A percentile compares a stretch with the other conserved stretches of the same genome.
Conservation (phyloP, 1,140 invertebrate genomes). For the Hyles euphorbiae region DNA sequence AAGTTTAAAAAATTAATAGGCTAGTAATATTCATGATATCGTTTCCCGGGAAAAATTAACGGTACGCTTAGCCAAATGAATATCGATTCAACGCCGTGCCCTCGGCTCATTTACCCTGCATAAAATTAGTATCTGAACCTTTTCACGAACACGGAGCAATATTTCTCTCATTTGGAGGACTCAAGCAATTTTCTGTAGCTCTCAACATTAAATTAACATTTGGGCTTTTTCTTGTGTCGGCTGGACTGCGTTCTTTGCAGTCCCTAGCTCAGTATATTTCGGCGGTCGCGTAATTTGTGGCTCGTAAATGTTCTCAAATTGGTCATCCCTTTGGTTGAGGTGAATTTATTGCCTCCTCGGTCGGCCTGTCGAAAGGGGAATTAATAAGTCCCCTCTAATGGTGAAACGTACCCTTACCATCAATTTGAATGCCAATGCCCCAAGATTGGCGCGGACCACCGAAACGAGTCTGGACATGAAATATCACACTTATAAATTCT, state of each 20-base stretch:
- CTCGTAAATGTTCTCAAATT: conserved; percentile 76
- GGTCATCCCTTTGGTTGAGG: conserved; percentile 75
- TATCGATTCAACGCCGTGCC: conserved; percentile 50
- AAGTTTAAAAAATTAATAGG: conserved; percentile 23
- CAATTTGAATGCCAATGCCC: conserved; percentile 74
- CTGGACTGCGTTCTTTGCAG: conserved; percentile 48
- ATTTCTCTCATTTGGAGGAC: conserved; percentile 62
- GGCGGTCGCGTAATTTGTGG: conserved; percentile 74
- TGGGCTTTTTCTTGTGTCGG: conserved; percentile 60
- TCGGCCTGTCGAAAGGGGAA: conserved; percentile 74
- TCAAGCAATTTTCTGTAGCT: conserved; percentile 63
- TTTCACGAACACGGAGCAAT: conserved; percentile 46
- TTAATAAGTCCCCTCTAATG: conserved; percentile 75
- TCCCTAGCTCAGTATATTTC: conserved; percentile 68
- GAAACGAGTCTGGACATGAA: conserved; percentile 45
- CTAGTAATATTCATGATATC: conserved; percentile 50
- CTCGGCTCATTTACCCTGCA: conserved; percentile 59
- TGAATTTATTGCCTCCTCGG: conserved; percentile 73
- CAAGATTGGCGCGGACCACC: conserved; percentile 55
- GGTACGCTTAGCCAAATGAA: conserved; percentile 58
- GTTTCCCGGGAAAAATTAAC: conserved; percentile 50
- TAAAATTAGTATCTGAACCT: conserved; percentile 63
- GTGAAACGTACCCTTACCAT: conserved; percentile 73
- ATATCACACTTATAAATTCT: conserved; percentile 65
- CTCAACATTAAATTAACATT: conserved; percentile 38